These are phyloP conservation scores for Slavum lentiscoides DNA, from an alignment of 2,888 invertebrate species.

Conservation along the genomic window DNA sequence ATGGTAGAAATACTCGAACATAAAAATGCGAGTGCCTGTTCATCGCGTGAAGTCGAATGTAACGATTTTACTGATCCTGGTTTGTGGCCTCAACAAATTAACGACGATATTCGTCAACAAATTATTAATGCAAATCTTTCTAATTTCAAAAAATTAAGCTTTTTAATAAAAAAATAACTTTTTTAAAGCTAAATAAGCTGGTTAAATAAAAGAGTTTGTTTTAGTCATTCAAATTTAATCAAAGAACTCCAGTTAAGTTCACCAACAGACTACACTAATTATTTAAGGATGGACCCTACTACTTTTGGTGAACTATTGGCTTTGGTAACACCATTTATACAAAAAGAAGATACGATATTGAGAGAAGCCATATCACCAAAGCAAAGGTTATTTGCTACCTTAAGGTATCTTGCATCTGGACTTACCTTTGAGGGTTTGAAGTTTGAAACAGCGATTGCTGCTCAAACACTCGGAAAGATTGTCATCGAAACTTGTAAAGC, in stretches of 20 bases:
- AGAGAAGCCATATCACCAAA: not conserved
- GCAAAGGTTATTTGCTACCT: not conserved
- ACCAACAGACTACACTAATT: no score
- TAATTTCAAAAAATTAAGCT: slow-evolving; percentile 8
- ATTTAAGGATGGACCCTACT: no score
- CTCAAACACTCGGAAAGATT: slow-evolving; percentile 1
- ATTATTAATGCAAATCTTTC: slow-evolving; percentile 5
- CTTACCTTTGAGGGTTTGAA: not conserved
- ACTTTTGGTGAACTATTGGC: no score
- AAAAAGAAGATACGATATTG: not conserved
- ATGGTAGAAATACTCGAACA: not conserved
- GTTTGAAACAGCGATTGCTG: not conserved
- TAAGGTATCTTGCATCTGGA: not conserved
- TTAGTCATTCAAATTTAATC: no score
- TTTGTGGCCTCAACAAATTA: not conserved
- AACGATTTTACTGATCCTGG: slow-evolving; percentile 3
- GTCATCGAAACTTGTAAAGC: not conserved
- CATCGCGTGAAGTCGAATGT: not conserved
- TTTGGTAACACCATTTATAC: no score
- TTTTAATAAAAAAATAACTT: not conserved
- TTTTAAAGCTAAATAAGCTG: no score
- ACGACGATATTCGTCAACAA: slow-evolving; percentile 11
- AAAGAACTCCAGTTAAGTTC: no score
- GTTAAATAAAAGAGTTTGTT: no score
- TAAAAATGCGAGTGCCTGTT: not conserved